A percentile compares a stretch with the other conserved stretches of the same genome.
Evolutionary conservation across 2,888 invertebrate species (phyloP).

Genomic region (Nudaria mundana): DNA sequence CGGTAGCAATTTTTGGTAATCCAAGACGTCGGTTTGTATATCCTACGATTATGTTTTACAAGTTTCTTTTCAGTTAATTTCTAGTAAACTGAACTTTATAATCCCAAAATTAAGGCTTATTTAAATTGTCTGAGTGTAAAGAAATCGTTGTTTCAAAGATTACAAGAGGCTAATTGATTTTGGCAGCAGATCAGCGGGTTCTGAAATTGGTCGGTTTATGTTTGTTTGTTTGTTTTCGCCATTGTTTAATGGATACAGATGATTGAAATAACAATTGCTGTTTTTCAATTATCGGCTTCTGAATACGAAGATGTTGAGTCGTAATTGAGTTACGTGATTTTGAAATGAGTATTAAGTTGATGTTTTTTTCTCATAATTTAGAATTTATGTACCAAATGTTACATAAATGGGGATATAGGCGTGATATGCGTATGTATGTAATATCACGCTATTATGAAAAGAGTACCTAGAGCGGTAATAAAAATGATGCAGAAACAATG

Average conservation of each 20-base stretch:
- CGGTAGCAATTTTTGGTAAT: constrained; percentile 71
- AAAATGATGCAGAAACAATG: too few species aligned
- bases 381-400: too few species aligned
- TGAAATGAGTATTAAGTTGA: constrained; percentile 14
- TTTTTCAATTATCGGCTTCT: constrained; percentile 43
- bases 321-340: constrained; percentile 11
- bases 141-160: constrained; percentile 41
- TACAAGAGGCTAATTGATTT: constrained; percentile 72
- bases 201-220: constrained; percentile 56
- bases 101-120: constrained; percentile 11
- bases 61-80: constrained; percentile 10
- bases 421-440: too few species aligned
- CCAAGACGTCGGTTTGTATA: constrained; percentile 51
- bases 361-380: too few species aligned
- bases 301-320: constrained; percentile 24
- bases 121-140: constrained; percentile 8
- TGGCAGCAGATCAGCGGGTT: constrained; percentile 64
- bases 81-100: constrained; percentile 10
- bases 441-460: too few species aligned
- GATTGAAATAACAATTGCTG: constrained; percentile 34
- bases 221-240: constrained; percentile 47
- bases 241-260: constrained; percentile 42
- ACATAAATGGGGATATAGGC: too few species aligned
- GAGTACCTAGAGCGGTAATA: too few species aligned
- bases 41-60: constrained; percentile 56